Evolutionary conservation across 2,888 invertebrate species (phyloP), one percentile per base, ranked within the genome.

Genomic region (Chloromyia formosa): DNA sequence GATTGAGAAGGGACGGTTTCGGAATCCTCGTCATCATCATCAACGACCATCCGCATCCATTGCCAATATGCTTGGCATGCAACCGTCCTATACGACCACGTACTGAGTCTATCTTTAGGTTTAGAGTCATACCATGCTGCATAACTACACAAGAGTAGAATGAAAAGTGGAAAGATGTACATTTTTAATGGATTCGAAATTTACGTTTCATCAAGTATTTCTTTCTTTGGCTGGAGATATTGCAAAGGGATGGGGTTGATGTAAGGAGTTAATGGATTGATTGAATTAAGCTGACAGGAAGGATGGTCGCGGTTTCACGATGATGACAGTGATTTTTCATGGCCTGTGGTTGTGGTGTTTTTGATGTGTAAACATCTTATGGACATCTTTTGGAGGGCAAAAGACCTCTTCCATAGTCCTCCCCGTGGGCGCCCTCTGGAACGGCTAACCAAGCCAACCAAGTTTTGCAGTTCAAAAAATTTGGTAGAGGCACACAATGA

Each of bases 131-230:
- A n/a, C n/a, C 42, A 5, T 42, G 42, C 42, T 12, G 42, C 42
- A 42, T 42, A 42, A 42, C 7, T 9, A 42, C 42, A 42, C 42
- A 42, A n/a, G 49, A 12, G 49, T n/a, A 18, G 56, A 56, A 10
- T 22, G 56, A 18, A 16, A 56, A 56, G 56, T 56, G 56, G 56
- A 56, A 18, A 35, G 27, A 35, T 35, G 16, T 56, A 56, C 12
- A 49, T 49, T 49, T 56, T 56, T 56, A 56, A 56, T 56, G 56
- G 18, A 22, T 56, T 56, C 16, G 56, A 56, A 56, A 56, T 56
- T 56, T 56, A 56, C 56, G 56, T 18, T n/a, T 10, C 22, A 56
- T n/a, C 18, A 56, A 3, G 22, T 56, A 56, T 22, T n/a, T 56
- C 18, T 56, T 56, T 35, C 27, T 35, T 35, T 35, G 7, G 27